Percentiles rank a stretch among this genome's conserved stretches.
Conservation (phyloP, 2,797 vertebrate species). For the Garrulus glandarius region DNA sequence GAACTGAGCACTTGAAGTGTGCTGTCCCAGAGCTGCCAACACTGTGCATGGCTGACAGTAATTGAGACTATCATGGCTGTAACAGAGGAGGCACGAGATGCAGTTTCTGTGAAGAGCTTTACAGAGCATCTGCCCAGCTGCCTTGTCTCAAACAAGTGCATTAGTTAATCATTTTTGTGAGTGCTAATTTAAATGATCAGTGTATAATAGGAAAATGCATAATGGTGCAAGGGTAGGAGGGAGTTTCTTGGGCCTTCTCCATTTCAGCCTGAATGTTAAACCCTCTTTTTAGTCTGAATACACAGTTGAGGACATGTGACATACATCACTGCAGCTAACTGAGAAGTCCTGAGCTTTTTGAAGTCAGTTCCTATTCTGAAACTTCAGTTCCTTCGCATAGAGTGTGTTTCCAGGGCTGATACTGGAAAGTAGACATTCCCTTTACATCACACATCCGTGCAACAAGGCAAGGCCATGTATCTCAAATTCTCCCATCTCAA, state of each 20-base stretch:
- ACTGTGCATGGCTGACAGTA: not conserved
- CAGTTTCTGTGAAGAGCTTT: not conserved
- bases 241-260: not conserved
- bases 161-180: not conserved
- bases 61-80: not conserved
- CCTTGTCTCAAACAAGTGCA: not conserved
- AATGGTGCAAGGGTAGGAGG: not conserved
- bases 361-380: not conserved
- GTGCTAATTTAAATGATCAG: not conserved
- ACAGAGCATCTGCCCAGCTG: not conserved
- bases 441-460: too few species aligned
- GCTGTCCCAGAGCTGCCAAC: not conserved
- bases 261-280: not conserved
- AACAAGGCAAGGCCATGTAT: not conserved
- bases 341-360: not conserved
- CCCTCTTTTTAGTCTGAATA: not conserved
- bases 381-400: not conserved
- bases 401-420: not conserved
- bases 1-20: not conserved
- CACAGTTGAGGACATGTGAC: not conserved
- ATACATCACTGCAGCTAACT: not conserved
- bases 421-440: not conserved
- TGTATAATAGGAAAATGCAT: not conserved
- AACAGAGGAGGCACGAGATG: not conserved
- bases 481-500: not conserved